Percentiles rank a stretch among this genome's conserved stretches.
These are phyloP conservation scores for Sipha flava DNA, from an alignment of 1,140 invertebrate species.

Conservation along the genomic window DNA sequence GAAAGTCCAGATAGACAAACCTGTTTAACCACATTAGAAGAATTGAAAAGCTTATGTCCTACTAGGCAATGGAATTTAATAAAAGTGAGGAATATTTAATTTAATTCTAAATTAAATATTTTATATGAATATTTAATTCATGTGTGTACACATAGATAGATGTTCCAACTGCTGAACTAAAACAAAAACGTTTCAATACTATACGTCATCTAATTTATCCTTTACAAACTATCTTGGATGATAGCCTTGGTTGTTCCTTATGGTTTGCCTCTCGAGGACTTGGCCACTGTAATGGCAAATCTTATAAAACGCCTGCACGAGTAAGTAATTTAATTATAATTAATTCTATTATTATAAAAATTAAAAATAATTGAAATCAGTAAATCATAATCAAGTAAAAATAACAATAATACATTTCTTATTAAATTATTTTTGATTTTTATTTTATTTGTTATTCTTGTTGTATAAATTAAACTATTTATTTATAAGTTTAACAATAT, in stretches of 20 bases:
- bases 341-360: no score
- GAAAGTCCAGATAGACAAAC: conserved; percentile 75
- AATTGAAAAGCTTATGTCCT: conserved; percentile 62
- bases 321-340: conserved; percentile 45
- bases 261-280: conserved; percentile 85
- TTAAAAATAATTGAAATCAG: no score
- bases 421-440: no score
- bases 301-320: conserved; percentile 56
- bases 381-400: no score
- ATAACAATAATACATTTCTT: no score
- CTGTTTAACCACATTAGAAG: conserved; percentile 60
- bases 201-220: conserved; percentile 75
- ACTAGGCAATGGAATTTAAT: conserved; percentile 63
- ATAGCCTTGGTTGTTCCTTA: conserved; percentile 84
- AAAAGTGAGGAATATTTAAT: conserved; percentile 46
- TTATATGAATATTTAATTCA: neutral
- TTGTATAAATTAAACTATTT: no score
- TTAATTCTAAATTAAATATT: neutral
- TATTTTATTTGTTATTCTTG: no score
- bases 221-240: conserved; percentile 81
- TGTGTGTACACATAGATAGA: conserved; percentile 54
- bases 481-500: no score
- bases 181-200: conserved; percentile 47
- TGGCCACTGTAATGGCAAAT: conserved; percentile 46
- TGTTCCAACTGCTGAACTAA: conserved; percentile 60